These are phyloP conservation scores for Neoascia interrupta DNA, from an alignment of 2,888 invertebrate genomes.

Conservation along the genomic window DNA sequence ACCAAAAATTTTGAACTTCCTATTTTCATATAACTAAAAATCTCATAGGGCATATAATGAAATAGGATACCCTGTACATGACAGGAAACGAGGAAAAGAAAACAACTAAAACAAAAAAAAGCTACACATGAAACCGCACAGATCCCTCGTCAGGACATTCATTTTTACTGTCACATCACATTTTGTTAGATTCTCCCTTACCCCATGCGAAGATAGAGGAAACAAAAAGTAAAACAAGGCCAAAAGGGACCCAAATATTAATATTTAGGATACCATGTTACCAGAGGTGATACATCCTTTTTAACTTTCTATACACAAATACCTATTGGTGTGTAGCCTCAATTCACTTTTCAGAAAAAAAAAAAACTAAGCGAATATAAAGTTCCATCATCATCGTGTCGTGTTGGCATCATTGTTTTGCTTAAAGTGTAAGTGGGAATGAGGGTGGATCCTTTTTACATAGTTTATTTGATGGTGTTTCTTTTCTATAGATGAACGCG, in stretches of 20 bases:
- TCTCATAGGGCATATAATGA: too few species aligned
- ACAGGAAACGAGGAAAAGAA: slow-evolving; percentile 8
- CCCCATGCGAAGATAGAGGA: neutral
- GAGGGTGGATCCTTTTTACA: neutral
- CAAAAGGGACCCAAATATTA: slow-evolving; percentile 54
- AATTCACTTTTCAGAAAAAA: neutral
- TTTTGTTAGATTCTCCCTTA: neutral
- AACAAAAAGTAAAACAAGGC: slow-evolving; percentile 5
- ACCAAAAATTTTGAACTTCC: too few species aligned
- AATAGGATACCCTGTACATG: slow-evolving; percentile 26
- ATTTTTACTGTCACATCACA: neutral
- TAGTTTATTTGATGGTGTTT: slow-evolving; percentile 13
- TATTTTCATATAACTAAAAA: too few species aligned
- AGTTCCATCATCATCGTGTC: neutral
- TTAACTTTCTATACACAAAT: slow-evolving; percentile 7
- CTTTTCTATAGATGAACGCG: slow-evolving; percentile 23
- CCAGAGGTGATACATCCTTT: slow-evolving; percentile 55
- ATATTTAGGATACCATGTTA: slow-evolving; percentile 52
- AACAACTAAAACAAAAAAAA: neutral
- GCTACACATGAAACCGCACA: neutral
- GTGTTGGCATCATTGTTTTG: neutral
- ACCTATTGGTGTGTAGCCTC: neutral
- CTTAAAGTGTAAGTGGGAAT: neutral
- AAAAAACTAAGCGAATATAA: neutral
- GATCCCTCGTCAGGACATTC: neutral